Conservation (phyloP, 2,888 invertebrate species). For the Dasysyrphus tricinctus region DNA sequence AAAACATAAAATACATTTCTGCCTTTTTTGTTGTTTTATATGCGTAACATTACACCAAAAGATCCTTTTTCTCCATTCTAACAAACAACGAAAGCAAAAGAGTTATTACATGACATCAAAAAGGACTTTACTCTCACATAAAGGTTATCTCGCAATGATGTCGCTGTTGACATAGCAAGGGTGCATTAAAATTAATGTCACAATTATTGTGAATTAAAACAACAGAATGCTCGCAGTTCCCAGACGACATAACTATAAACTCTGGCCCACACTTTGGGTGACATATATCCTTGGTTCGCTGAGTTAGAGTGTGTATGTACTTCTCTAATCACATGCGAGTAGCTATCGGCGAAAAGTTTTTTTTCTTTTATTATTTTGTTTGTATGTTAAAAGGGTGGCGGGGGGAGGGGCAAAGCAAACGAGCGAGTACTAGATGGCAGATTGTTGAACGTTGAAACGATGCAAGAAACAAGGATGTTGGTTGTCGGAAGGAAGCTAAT, state of each 20-base stretch:
- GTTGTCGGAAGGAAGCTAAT: slow-evolving; percentile 68
- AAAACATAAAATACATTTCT: too few species aligned
- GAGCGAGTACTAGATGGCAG: slow-evolving; percentile 13
- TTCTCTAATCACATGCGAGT: slow-evolving; percentile 40
- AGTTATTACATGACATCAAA: slow-evolving; percentile 54
- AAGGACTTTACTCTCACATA: slow-evolving; percentile 41
- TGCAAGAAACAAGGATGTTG: slow-evolving; percentile 47
- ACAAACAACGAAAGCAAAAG: slow-evolving; percentile 30
- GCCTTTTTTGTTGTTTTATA: background rate
- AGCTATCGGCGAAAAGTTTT: slow-evolving; percentile 30
- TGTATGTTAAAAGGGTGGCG: slow-evolving; percentile 10
- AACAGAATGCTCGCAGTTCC: slow-evolving; percentile 15
- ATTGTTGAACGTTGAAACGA: slow-evolving; percentile 45
- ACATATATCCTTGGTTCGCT: background rate
- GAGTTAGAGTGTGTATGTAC: background rate
- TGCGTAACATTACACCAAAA: background rate
- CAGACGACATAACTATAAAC: slow-evolving; percentile 2
- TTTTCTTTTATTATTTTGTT: background rate
- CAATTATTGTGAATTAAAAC: slow-evolving; percentile 55
- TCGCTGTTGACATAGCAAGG: slow-evolving; percentile 21
- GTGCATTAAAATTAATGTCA: slow-evolving; percentile 59
- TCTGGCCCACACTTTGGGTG: slow-evolving; percentile 6
- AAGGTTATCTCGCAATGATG: slow-evolving; percentile 27
- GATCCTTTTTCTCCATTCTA: background rate
- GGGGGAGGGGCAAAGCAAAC: slow-evolving; percentile 9